Evolutionary conservation across 2,888 invertebrate genomes (phyloP), one percentile per base, ranked within the genome.

Genomic region (Coelogynopora nodosa): DNA sequence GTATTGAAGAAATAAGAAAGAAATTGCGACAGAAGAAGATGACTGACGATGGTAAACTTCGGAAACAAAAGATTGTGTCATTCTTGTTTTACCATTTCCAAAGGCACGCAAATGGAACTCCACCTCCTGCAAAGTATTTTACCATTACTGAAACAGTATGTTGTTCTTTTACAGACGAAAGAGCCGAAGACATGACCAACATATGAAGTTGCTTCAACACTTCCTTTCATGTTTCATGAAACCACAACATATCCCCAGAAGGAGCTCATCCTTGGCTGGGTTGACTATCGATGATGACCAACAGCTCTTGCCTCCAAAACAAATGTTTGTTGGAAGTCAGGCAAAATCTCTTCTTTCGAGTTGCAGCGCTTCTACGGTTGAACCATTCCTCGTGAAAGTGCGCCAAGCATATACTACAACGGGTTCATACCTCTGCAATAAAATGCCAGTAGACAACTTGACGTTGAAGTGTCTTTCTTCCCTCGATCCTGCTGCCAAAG

Each of bases 181-280:
- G 28, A 80, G 80, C 23, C 80, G 2, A 80, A 10, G 2, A 29
- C 80, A 80, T 80, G 80, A 80, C 29, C 2, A 29, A 29, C 80
- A 80, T 10, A 80, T 80, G 28, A 80, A n/a, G 2, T 80, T 80
- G 80, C 26, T 80, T 80, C 80, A 29, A n/a, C 80, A 80, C 2
- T 80, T 80, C 80, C 80, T 80, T 80, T 26, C 80, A 27, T 80
- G 80, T 29, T 80, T 80, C n/a, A 80, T 80, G 80, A 80, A 80
- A 80, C 80, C 80, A 2, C 80, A 80, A n/a, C 80, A 80, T n/a
- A 80, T 80, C n/a, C 80, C 80, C 29, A 29, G 23, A 80, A 80
- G 80, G 10, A 27, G 80, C n/a, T 80, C 80, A 29, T 26, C 23
- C 29, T 80, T 80, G 23, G 80, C 80, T 27, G 28, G 28, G 5